Evolutionary conservation across 2,113 vertebrate genomes (phyloP).

Genomic region (Mus spicilegus): DNA sequence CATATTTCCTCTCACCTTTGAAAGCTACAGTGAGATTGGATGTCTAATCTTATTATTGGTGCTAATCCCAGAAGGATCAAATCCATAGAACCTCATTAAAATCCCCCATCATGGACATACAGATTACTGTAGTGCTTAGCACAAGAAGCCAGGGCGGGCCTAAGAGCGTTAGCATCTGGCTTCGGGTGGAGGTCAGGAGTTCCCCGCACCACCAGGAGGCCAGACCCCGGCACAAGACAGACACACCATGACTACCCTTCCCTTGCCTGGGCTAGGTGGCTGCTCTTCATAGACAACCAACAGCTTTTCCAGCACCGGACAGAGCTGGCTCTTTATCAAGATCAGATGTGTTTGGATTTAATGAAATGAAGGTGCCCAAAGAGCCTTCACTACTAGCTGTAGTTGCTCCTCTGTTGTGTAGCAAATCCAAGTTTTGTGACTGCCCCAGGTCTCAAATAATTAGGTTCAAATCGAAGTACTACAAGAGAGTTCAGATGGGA

Average conservation of each 20-base stretch:
- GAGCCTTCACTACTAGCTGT: conserved; percentile 50
- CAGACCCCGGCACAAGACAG: neutral
- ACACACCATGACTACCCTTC: neutral
- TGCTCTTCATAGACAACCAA: neutral
- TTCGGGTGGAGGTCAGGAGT: neutral
- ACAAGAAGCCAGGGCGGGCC: neutral
- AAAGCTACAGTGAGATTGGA: conserved; percentile 43
- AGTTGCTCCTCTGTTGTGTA: neutral
- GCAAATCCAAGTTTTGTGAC: conserved; percentile 19
- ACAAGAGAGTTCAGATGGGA: neutral
- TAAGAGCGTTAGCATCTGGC: neutral
- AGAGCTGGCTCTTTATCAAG: neutral
- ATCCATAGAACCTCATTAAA: conserved; percentile 54
- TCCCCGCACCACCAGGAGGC: neutral
- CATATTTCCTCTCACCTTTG: conserved; percentile 43
- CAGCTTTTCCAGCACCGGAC: neutral
- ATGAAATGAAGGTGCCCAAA: conserved; percentile 44
- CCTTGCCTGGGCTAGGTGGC: neutral
- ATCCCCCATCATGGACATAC: conserved; percentile 9
- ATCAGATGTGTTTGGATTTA: conserved; percentile 47
- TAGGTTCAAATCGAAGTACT: neutral
- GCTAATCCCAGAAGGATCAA: conserved; percentile 69
- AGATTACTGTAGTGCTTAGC: conserved; percentile 13
- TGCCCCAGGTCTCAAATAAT: conserved; percentile 38
- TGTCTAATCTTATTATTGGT: conserved; percentile 44